These are phyloP conservation scores for Desmodus rotundus DNA, from an alignment of 2,113 vertebrate species.

Conservation along the genomic window DNA sequence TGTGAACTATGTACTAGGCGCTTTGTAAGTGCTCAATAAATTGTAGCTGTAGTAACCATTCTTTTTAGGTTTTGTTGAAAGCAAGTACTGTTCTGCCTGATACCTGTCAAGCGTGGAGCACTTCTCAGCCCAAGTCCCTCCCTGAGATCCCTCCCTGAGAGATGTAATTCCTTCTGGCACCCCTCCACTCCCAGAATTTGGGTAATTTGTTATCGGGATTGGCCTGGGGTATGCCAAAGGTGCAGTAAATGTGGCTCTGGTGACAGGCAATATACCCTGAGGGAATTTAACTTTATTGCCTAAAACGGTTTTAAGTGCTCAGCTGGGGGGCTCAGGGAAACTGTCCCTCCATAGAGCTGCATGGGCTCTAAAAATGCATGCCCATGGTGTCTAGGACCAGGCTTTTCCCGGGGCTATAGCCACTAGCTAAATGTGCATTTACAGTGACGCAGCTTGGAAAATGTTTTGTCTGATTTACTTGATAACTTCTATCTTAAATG, in stretches of 20 bases:
- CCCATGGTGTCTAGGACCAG: not conserved
- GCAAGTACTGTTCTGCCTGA: not conserved
- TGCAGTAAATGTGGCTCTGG: not conserved
- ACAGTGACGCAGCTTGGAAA: not conserved
- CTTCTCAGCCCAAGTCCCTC: constrained; percentile 11
- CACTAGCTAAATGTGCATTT: constrained; percentile 1
- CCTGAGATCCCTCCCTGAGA: constrained; percentile 11
- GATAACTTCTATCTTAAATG: not conserved
- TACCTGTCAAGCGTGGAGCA: not conserved
- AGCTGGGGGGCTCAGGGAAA: not conserved
- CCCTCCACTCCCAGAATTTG: not conserved
- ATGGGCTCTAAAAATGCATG: not conserved
- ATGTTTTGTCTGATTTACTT: constrained; percentile 9
- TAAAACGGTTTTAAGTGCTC: constrained; percentile 31
- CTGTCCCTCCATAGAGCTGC: not conserved
- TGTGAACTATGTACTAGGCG: not conserved
- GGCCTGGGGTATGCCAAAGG: not conserved
- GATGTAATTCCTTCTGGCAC: constrained; percentile 30
- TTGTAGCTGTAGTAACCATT: not conserved
- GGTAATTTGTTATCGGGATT: not conserved
- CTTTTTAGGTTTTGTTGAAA: not conserved
- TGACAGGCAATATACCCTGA: constrained; percentile 10
- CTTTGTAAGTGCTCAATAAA: not conserved
- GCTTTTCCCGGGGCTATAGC: not conserved
- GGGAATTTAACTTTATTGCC: constrained; percentile 31